A percentile compares a stretch with the other conserved stretches of the same genome.
Evolutionary conservation across 53 echinoderm and acorn worm genomes (phyloP).

Genomic region (Temnopleurus reevesii): DNA sequence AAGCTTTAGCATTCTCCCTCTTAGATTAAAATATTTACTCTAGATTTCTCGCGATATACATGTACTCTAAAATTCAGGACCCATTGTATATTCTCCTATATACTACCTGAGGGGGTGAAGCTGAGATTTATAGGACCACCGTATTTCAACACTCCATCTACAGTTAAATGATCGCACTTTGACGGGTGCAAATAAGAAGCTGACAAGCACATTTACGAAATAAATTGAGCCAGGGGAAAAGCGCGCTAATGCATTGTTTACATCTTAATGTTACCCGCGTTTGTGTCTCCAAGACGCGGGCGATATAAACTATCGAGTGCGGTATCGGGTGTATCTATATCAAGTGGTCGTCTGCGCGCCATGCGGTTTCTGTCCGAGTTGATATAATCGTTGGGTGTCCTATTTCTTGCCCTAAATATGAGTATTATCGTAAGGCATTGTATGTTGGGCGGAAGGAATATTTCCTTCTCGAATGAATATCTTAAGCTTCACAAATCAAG

Average conservation of each 20-base stretch:
- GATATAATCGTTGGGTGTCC: not conserved
- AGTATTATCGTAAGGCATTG: not conserved
- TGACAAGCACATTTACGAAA: slow-evolving; percentile 56
- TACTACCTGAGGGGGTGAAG: not conserved
- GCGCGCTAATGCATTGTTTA: slow-evolving; percentile 61
- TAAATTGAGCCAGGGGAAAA: slow-evolving; percentile 30
- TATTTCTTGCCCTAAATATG: not conserved
- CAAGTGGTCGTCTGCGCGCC: slow-evolving; percentile 6
- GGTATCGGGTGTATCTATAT: slow-evolving; percentile 32
- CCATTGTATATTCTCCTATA: not conserved
- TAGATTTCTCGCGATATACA: not conserved
- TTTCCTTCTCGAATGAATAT: too few species aligned
- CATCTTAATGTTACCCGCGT: slow-evolving; percentile 43
- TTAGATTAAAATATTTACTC: too few species aligned
- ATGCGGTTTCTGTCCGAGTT: not conserved
- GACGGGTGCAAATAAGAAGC: not conserved
- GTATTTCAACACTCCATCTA: not conserved
- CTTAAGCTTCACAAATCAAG: too few species aligned
- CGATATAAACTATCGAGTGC: slow-evolving; percentile 37
- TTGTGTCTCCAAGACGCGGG: slow-evolving; percentile 33
- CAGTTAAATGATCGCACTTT: slow-evolving; percentile 33
- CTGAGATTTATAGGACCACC: not conserved
- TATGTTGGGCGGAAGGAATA: not conserved
- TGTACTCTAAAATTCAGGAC: not conserved
- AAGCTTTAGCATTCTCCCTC: too few species aligned